Conservation (phyloP, 2,888 invertebrate species). For the Lepetodrilus schrolli region DNA sequence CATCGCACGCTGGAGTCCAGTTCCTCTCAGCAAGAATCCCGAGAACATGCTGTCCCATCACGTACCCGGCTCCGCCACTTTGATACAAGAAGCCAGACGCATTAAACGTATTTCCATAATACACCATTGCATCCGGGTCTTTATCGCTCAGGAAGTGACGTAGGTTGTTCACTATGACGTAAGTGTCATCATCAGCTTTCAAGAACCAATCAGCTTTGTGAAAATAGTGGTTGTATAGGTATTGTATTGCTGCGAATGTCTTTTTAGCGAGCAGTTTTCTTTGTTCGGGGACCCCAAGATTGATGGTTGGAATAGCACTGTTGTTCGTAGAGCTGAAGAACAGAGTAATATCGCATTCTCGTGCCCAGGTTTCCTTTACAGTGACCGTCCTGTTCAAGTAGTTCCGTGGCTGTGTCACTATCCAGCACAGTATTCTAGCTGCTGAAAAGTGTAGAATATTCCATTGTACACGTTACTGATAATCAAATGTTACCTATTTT, state of each 20-base stretch:
- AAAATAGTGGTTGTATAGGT: conserved; percentile 86
- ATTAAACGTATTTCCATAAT: conserved; percentile 79
- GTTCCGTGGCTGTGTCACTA: conserved; percentile 94
- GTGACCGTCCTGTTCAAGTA: conserved; percentile 91
- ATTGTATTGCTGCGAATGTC: conserved; percentile 93
- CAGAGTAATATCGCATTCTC: conserved; percentile 80
- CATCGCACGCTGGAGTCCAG: background rate
- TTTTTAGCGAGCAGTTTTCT: conserved; percentile 97
- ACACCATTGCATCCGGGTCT: conserved; percentile 84
- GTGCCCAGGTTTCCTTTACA: conserved; percentile 96
- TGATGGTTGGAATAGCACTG: conserved; percentile 83
- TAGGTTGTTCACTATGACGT: conserved; percentile 95
- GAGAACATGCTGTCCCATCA: conserved; percentile 87
- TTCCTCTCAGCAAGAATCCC: conserved; percentile 84
- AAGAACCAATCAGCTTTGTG: conserved; percentile 96
- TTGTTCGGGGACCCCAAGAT: conserved; percentile 88
- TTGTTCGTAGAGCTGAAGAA: conserved; percentile 80
- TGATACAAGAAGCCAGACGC: conserved; percentile 76
- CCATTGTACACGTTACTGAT: too few species aligned
- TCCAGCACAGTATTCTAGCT: conserved; percentile 87
- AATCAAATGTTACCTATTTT: too few species aligned
- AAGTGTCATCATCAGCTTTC: conserved; percentile 99
- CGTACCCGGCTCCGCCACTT: conserved; percentile 80
- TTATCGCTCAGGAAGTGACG: conserved; percentile 90
- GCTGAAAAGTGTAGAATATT: conserved; percentile 76